Conservation (phyloP, 2,888 invertebrate species). For the Diarsia brunnea region DNA sequence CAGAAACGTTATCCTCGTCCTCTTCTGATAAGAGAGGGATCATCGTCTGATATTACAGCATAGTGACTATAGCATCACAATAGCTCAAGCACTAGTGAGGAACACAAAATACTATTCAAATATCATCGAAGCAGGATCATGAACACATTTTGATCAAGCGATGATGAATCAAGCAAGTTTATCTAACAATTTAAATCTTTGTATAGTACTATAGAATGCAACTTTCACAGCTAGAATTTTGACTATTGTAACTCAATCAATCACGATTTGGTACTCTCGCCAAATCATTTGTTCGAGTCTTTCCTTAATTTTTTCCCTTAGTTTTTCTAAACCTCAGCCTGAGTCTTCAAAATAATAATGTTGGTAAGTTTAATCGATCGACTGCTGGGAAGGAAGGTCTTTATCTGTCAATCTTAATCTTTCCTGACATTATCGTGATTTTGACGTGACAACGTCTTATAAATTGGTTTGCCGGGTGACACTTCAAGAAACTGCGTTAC, state of each 20-base stretch:
- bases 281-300: background rate
- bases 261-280: background rate
- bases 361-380: constrained; percentile 24
- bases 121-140: background rate
- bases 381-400: background rate
- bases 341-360: background rate
- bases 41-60: too few species aligned
- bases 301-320: background rate
- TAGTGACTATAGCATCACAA: too few species aligned
- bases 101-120: background rate
- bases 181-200: background rate
- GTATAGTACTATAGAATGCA: background rate
- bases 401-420: constrained; percentile 40
- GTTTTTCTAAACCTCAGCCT: background rate
- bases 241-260: background rate
- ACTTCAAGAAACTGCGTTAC: too few species aligned
- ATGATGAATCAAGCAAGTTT: too few species aligned
- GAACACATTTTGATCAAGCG: background rate
- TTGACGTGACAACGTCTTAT: too few species aligned
- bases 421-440: constrained; percentile 23
- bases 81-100: too few species aligned
- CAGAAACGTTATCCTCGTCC: too few species aligned
- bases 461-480: too few species aligned
- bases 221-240: background rate
- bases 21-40: too few species aligned